Base-by-base conservation (phyloP, 2,797 vertebrate genomes). In the Siniperca scherzeri region DNA sequence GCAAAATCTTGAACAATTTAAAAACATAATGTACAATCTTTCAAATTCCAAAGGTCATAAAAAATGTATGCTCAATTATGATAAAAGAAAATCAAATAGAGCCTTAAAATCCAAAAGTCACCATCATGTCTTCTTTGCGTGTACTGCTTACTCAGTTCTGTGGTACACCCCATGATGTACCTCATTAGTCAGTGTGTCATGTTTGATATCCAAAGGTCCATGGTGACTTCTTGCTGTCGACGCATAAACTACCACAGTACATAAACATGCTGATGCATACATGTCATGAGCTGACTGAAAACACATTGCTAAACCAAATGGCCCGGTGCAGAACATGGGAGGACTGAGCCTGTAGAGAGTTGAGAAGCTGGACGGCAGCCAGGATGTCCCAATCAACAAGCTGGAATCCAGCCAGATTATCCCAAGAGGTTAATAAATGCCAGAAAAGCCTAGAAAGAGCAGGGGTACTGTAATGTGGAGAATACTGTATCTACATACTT, bases 391-490 rank as follows among this genome's bases (percentile, higher is more conserved):
- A 87, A 92, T 93, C 85, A 90, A 86, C 82, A 84, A 66, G 66
- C 64, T 93, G 91, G 87, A 85, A 14, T 55, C 30, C 30, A 74
- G 91, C 90, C 87, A 92, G 64, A 78, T 87, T 78, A 87, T 87
- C 69, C 67, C 65, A 50, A 73, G 71, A 78, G 89, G 82, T 80
- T 78, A 78, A 92, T 91, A 90, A 91, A 91, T 78, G 79, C 67
- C 78, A 79, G 57, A 78, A 72, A 78, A 86, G 64, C 53, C 67
- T 71, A 60, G 27, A 85, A 60, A 74, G 75, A 81, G 42, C 66
- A 56, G 78, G 44, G 66, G 70, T 36, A 36, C 36, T 42, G 3
- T 74, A 69, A 33, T 16, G 48, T 22, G 44, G 40, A 60, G 52
- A 67, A 73, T 25, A 62, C 22, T 46, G n/a, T 46, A 33, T 59